Conservation (phyloP, 2,888 invertebrate genomes). For the Lycocerus yunnanus region DNA sequence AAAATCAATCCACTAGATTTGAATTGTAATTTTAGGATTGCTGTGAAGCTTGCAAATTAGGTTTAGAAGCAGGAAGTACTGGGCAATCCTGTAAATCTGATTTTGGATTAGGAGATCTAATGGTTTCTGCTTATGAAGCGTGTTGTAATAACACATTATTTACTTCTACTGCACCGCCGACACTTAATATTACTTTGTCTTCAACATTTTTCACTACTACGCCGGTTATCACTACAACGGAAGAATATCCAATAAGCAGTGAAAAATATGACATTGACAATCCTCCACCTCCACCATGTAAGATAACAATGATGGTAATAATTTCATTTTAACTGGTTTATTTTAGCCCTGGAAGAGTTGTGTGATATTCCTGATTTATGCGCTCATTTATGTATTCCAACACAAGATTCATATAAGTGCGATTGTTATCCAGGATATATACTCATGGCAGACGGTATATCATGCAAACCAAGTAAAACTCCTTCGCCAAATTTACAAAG, state of each 20-base stretch:
- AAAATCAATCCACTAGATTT: neutral
- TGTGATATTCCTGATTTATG: constrained; percentile 68
- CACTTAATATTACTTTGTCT: constrained; percentile 36
- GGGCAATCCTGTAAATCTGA: constrained; percentile 62
- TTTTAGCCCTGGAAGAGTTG: constrained; percentile 57
- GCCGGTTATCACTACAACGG: constrained; percentile 22
- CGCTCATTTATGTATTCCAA: constrained; percentile 77
- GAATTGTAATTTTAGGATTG: constrained; percentile 56
- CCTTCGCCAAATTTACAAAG: constrained; percentile 36
- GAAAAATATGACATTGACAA: constrained; percentile 13
- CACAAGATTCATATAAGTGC: constrained; percentile 72
- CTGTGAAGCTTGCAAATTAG: constrained; percentile 68
- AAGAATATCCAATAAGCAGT: constrained; percentile 19
- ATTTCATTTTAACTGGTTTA: neutral
- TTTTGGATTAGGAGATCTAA: constrained; percentile 61
- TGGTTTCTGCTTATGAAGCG: constrained; percentile 64
- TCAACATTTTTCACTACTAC: constrained; percentile 32
- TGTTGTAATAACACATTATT: constrained; percentile 61
- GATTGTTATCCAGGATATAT: constrained; percentile 71
- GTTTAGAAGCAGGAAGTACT: constrained; percentile 63
- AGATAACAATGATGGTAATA: neutral
- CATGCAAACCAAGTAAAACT: constrained; percentile 62
- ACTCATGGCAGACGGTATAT: constrained; percentile 71
- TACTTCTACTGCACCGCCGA: constrained; percentile 7
- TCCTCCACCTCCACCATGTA: constrained; percentile 31